A percentile compares a stretch with the other conserved stretches of the same genome.
phyloP scores from a whole-genome alignment of 2,888 invertebrate species.

The Notodromas monacha region DNA sequence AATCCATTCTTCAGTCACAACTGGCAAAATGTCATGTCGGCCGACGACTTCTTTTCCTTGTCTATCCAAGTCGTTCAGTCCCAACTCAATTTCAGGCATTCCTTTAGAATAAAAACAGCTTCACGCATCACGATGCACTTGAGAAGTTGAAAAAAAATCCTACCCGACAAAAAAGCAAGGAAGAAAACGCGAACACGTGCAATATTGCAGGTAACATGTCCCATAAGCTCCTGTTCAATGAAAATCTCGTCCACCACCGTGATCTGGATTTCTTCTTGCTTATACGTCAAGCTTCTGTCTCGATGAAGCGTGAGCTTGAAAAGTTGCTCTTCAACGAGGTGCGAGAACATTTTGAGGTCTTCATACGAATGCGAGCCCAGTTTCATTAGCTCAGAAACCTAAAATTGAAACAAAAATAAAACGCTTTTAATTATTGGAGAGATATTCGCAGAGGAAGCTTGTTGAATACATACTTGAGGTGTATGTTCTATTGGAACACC shows the following conservation, averaged over 20 bases:
- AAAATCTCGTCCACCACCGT: slow-evolving; percentile 70
- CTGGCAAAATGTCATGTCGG: slow-evolving; percentile 91
- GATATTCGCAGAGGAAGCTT: not conserved
- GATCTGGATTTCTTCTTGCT: slow-evolving; percentile 81
- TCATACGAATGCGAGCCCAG: slow-evolving; percentile 61
- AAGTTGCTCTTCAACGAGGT: slow-evolving; percentile 65
- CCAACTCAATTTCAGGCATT: slow-evolving; percentile 83
- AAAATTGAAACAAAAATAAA: not conserved
- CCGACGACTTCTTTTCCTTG: slow-evolving; percentile 98
- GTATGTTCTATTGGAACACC: slow-evolving; percentile 89
- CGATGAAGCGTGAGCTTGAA: slow-evolving; percentile 51
- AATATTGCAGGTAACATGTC: slow-evolving; percentile 33
- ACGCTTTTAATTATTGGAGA: not conserved
- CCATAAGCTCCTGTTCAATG: slow-evolving; percentile 32
- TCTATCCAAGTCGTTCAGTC: slow-evolving; percentile 83
- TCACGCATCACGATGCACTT: not conserved
- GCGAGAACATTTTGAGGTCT: slow-evolving; percentile 65
- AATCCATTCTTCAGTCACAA: slow-evolving; percentile 97
- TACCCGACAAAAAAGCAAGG: slow-evolving; percentile 68
- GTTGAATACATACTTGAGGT: slow-evolving; percentile 31
- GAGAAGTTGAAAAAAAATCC: slow-evolving; percentile 11
- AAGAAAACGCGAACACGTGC: slow-evolving; percentile 82
- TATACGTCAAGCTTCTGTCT: slow-evolving; percentile 60
- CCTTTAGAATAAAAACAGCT: slow-evolving; percentile 20
- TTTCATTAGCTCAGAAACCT: slow-evolving; percentile 78